Conservation (phyloP, 2,888 invertebrate genomes). For the Glaucopsyche alexis region DNA sequence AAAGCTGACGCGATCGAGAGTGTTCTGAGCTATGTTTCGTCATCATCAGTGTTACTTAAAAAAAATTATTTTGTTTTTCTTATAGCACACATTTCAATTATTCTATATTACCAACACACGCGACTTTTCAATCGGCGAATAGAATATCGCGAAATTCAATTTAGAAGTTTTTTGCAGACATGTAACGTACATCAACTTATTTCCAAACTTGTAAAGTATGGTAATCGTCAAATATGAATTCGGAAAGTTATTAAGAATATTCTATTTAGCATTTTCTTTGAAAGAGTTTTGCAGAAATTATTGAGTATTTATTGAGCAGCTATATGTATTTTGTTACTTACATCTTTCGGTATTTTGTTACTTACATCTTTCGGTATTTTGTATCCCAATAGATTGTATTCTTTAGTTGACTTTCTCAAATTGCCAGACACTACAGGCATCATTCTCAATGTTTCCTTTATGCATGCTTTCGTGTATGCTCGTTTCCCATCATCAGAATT, state of each 20-base stretch:
- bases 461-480: slow-evolving; percentile 84
- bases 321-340: no score
- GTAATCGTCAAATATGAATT: slow-evolving; percentile 6
- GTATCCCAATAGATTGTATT: slow-evolving; percentile 82
- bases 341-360: slow-evolving; percentile 30
- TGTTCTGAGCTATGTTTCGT: no score
- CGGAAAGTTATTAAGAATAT: background rate
- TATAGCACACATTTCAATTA: no score
- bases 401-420: slow-evolving; percentile 72
- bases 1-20: no score
- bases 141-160: slow-evolving; percentile 22
- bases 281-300: background rate
- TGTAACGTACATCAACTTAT: background rate
- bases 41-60: no score
- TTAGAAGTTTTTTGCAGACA: background rate
- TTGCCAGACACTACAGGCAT: slow-evolving; percentile 82
- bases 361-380: slow-evolving; percentile 80
- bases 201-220: background rate
- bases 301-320: background rate
- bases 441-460: slow-evolving; percentile 85
- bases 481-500: slow-evolving; percentile 53
- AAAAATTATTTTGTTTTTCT: no score
- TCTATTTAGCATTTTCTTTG: background rate
- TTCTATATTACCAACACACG: no score
- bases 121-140: background rate